Evolutionary conservation across 2,888 invertebrate genomes (phyloP), one percentile per base, ranked within the genome.

Genomic region (Gasteruption jaculator): DNA sequence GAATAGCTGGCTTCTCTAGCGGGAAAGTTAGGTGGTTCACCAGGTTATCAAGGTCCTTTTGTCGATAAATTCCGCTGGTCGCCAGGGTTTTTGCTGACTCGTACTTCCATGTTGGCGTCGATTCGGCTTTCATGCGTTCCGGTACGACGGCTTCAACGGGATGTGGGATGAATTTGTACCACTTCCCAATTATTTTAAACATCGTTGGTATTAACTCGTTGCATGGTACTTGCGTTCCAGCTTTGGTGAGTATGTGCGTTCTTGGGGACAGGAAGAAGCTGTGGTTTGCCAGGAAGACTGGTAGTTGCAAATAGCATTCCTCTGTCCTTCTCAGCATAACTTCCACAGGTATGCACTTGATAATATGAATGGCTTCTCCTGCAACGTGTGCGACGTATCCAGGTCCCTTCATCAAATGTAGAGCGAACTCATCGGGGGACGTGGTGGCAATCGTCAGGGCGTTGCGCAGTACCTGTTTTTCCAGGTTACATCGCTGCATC

Each of bases 341-440:
- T 8, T 46, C 37, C 11, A 46, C 48, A 2, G 56, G 54, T 3
- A 51, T 44, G 32, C 56, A 58, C 36, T 53, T 46, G 16, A 55
- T 34, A 4, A 59, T 49, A 31, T 54, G 53, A 2, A 57, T 25
- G 4, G 48, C 52, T 43, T 58, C 60, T 11, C 58, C 57, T 26
- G 44, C 39, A 5, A 49, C 41, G n/a, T 49, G 35, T 5, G 52
- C 54, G 34, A 58, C 50, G 33, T 54, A 54, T 1, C 56, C 57
- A 1, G 48, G 42, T 22, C 48, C 35, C 8, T 53, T 36, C 45
- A 55, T 55, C 0, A 61, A 30, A 1, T 54, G 24, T 4, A 34
- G 48, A 0, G 56, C 56, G 7, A 63, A 52, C 27, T 53, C 46
- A 29, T 60, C 52, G 0, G 54, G 63, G 3, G 46, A 5, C 0